Evolutionary conservation across 2,113 vertebrate genomes (phyloP).

Genomic region (Erythrolamprus reginae): DNA sequence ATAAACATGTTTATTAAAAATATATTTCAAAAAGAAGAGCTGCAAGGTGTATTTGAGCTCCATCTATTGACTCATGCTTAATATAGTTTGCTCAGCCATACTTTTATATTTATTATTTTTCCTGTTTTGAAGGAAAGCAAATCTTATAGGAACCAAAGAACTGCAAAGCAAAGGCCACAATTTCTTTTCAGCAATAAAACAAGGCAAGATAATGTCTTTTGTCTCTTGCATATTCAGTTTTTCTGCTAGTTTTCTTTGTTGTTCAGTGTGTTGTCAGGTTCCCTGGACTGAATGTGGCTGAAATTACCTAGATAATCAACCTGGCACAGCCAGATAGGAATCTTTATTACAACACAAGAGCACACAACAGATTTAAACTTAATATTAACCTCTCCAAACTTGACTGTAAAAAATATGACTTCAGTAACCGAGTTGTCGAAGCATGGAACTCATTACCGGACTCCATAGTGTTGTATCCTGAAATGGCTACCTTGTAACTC

Average conservation of each 20-base stretch:
- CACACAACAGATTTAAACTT: too few species aligned
- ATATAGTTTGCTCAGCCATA: neutral
- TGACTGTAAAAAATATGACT: too few species aligned
- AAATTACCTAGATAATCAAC: neutral
- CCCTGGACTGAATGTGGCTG: neutral
- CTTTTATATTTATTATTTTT: neutral
- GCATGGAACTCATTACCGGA: too few species aligned
- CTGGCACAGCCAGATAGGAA: neutral
- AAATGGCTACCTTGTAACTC: too few species aligned
- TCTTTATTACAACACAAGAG: neutral
- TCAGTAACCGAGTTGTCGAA: too few species aligned
- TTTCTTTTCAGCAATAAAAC: neutral
- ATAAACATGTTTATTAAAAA: neutral
- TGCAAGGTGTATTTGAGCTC: neutral
- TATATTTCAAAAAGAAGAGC: neutral
- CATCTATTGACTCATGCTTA: neutral
- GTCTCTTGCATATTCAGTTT: neutral
- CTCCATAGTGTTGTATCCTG: too few species aligned
- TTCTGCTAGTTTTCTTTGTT: neutral
- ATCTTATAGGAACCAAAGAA: neutral
- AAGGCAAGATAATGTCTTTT: neutral
- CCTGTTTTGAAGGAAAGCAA: neutral
- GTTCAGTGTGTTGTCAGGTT: neutral
- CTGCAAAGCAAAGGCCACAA: neutral
- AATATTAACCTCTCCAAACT: too few species aligned